A percentile compares a stretch with the other conserved stretches of the same genome.
Conservation (phyloP, 2,797 vertebrate species). For the Anabas testudineus region DNA sequence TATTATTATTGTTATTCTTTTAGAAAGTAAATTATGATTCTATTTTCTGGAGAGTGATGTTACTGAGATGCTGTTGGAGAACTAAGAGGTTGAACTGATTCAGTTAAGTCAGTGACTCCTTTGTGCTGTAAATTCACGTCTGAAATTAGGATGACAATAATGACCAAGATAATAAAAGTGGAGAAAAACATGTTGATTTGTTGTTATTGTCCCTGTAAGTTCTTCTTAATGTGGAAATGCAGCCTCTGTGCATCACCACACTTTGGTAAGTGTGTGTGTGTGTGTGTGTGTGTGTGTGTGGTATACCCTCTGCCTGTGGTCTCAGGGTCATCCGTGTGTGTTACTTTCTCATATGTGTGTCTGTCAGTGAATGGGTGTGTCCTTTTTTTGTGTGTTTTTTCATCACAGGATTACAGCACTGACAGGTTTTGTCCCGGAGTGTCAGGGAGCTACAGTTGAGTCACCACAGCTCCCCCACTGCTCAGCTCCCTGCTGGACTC, state of each 20-base stretch:
- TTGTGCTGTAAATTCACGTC: slow-evolving; percentile 58
- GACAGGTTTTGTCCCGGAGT: slow-evolving; percentile 64
- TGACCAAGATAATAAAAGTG: slow-evolving; percentile 57
- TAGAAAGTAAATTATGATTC: slow-evolving; percentile 76
- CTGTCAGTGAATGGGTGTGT: slow-evolving; percentile 39
- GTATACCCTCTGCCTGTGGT: slow-evolving; percentile 44
- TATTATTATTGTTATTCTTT: slow-evolving; percentile 65
- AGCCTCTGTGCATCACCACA: no score
- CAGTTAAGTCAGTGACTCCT: slow-evolving; percentile 31
- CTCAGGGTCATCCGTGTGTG: slow-evolving; percentile 49
- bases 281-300: slow-evolving; percentile 31
- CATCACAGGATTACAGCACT: slow-evolving; percentile 42
- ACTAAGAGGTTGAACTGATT: slow-evolving; percentile 30
- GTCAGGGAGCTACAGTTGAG: slow-evolving; percentile 46
- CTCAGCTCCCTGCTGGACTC: slow-evolving; percentile 34
- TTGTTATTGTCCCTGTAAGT: background rate
- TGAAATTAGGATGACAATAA: slow-evolving; percentile 37
- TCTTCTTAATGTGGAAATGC: no score
- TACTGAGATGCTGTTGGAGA: slow-evolving; percentile 36
- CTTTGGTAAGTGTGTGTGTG: slow-evolving; percentile 21
- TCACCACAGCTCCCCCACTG: background rate
- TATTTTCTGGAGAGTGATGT: slow-evolving; percentile 70
- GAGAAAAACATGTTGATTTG: slow-evolving; percentile 22
- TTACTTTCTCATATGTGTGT: slow-evolving; percentile 70
- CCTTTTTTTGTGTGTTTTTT: slow-evolving; percentile 30